Evolutionary conservation across 2,113 vertebrate species (phyloP).

Genomic region (Callionymus lyra): DNA sequence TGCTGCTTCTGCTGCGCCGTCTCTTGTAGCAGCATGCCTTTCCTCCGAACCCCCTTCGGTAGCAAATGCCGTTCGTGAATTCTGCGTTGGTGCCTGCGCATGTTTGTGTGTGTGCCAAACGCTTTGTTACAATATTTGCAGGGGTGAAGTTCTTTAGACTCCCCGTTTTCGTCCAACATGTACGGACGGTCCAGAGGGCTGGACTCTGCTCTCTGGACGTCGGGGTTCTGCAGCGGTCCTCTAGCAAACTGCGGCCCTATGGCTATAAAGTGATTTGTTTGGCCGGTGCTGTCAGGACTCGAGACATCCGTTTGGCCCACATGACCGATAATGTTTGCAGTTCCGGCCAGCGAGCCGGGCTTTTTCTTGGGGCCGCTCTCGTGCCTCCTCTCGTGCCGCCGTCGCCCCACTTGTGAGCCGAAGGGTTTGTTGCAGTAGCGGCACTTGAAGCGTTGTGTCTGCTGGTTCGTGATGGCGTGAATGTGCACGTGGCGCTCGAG

Average conservation of each 20-base stretch:
- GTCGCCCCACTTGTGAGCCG: slow-evolving; percentile 86
- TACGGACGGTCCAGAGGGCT: slow-evolving; percentile 47
- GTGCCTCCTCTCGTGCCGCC: slow-evolving; percentile 87
- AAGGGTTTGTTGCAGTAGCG: slow-evolving; percentile 91
- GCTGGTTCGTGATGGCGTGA: slow-evolving; percentile 76
- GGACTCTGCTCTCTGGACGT: slow-evolving; percentile 46
- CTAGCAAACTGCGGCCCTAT: slow-evolving; percentile 52
- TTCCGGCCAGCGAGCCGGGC: slow-evolving; percentile 55
- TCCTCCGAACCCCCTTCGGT: slow-evolving; percentile 89
- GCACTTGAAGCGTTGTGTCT: slow-evolving; percentile 83
- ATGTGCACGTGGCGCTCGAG: slow-evolving; percentile 91
- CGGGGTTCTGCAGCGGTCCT: slow-evolving; percentile 36
- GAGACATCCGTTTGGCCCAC: slow-evolving; percentile 40
- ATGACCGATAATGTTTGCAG: slow-evolving; percentile 34
- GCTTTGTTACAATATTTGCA: slow-evolving; percentile 97
- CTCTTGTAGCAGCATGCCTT: slow-evolving; percentile 82
- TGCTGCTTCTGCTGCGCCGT: slow-evolving; percentile 21
- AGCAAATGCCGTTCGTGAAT: slow-evolving; percentile 93
- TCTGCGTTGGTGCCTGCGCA: slow-evolving; percentile 90
- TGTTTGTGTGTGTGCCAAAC: slow-evolving; percentile 95
- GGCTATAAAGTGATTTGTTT: slow-evolving; percentile 41
- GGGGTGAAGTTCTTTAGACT: slow-evolving; percentile 82
- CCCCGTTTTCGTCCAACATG: slow-evolving; percentile 76
- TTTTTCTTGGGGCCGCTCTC: slow-evolving; percentile 80
- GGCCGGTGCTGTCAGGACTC: slow-evolving; percentile 50